phyloP scores from a whole-genome alignment of 2,888 invertebrate species.

The Terebella lapidaria region DNA sequence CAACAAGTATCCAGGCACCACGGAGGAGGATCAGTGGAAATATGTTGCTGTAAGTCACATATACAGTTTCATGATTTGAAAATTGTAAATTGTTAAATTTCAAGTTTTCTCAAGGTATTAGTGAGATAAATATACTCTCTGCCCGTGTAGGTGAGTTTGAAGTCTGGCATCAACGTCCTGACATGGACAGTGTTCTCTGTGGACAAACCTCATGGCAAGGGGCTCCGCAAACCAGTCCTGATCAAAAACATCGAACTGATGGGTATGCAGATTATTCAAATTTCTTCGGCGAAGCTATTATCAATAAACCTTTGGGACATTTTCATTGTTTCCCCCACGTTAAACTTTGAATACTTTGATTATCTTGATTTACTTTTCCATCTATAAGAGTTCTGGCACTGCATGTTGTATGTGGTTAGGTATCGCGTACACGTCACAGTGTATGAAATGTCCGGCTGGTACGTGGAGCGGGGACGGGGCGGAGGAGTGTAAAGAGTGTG shows the following conservation, averaged over 20 bases:
- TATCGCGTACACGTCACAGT: constrained; percentile 59
- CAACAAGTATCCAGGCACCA: constrained; percentile 53
- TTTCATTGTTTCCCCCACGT: too few species aligned
- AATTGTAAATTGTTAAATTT: too few species aligned
- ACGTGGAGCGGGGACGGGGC: constrained; percentile 53
- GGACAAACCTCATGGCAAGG: not conserved
- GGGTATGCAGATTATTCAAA: too few species aligned
- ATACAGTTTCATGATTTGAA: not conserved
- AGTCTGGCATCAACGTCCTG: constrained; percentile 56
- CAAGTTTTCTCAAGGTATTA: too few species aligned
- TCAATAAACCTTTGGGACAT: too few species aligned
- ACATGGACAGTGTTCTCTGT: constrained; percentile 55
- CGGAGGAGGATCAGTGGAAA: constrained; percentile 56
- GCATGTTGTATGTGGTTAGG: too few species aligned
- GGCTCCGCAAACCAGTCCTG: constrained; percentile 49
- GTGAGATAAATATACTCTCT: too few species aligned
- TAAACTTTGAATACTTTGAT: too few species aligned
- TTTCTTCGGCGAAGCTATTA: too few species aligned
- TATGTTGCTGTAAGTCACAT: constrained; percentile 31
- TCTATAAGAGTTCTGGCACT: too few species aligned
- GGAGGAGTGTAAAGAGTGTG: constrained; percentile 53
- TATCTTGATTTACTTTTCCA: too few species aligned
- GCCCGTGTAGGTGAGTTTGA: not conserved
- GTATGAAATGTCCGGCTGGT: constrained; percentile 55
- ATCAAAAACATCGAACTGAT: constrained; percentile 37